Conservation (phyloP, 2,888 invertebrate genomes). For the Nebria salina region DNA sequence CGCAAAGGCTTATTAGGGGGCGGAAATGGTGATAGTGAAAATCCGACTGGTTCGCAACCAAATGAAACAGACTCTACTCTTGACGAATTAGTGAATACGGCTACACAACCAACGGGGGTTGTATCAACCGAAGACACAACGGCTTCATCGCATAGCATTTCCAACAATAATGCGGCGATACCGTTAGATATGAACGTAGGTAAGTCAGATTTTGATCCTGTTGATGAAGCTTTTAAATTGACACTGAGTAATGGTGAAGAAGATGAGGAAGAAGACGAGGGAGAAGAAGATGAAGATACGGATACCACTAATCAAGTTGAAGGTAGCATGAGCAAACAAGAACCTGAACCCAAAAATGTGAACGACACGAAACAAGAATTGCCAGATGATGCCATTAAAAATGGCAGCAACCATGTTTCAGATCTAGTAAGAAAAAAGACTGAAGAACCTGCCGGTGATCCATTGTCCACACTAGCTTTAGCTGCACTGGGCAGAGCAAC, state of each 20-base stretch:
- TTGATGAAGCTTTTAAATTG: conserved; percentile 15
- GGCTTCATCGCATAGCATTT: background rate
- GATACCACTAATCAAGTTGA: conserved; percentile 48
- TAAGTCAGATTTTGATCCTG: conserved; percentile 1
- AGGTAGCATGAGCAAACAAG: conserved; percentile 48
- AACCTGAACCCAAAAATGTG: conserved; percentile 48
- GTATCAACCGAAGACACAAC: background rate
- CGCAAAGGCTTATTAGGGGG: conserved; percentile 50
- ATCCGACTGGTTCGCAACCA: conserved; percentile 36
- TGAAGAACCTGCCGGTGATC: conserved; percentile 55
- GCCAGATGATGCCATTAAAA: conserved; percentile 47
- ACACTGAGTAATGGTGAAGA: conserved; percentile 24
- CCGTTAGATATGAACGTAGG: conserved; percentile 37
- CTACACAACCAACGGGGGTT: background rate
- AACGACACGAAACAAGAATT: conserved; percentile 48
- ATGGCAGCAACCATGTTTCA: conserved; percentile 6
- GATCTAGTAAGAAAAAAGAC: conserved; percentile 48
- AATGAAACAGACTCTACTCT: conserved; percentile 38
- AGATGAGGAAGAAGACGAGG: conserved; percentile 50
- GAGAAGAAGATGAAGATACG: conserved; percentile 48
- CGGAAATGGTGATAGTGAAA: conserved; percentile 48
- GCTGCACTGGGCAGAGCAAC: conserved; percentile 63
- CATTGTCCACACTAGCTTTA: conserved; percentile 62
- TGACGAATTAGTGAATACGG: conserved; percentile 7
- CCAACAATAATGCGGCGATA: background rate